phyloP scores from a whole-genome alignment of 2,797 vertebrate species.

The Steatocranus sp. region DNA sequence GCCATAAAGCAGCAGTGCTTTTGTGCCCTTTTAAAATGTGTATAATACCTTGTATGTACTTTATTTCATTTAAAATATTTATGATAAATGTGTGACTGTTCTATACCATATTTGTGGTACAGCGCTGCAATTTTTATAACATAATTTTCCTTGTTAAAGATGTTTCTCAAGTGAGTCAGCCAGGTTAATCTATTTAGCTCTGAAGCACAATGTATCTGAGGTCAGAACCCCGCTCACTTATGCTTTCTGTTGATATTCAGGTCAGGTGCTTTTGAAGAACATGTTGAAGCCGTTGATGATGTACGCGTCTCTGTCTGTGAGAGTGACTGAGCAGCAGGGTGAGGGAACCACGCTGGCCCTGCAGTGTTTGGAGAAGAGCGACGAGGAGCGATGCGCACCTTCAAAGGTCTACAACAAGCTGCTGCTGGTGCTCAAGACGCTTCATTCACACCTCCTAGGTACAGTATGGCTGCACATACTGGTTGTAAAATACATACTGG shows the following conservation, averaged over 20 bases:
- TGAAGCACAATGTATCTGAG: not conserved
- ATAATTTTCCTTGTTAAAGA: not conserved
- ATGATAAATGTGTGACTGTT: not conserved
- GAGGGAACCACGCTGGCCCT: conserved; percentile 74
- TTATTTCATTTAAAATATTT: not conserved
- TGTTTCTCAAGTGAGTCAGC: not conserved
- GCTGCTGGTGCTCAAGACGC: conserved; percentile 78
- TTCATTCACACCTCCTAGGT: conserved; percentile 87
- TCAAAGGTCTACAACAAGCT: conserved; percentile 86
- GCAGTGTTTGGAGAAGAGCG: conserved; percentile 61
- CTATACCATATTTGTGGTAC: not conserved
- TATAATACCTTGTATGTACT: not conserved
- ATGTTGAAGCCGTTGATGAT: conserved; percentile 85
- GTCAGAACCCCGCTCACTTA: not conserved
- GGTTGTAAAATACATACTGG: not conserved
- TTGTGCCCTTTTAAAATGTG: not conserved
- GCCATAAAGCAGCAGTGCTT: not conserved
- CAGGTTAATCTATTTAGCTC: not conserved
- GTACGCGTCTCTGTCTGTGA: conserved; percentile 75
- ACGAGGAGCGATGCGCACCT: conserved; percentile 75
- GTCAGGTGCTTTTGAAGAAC: conserved; percentile 85
- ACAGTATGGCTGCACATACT: not conserved
- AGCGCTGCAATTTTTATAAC: fast-evolving
- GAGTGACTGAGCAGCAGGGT: conserved; percentile 67
- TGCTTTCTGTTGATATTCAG: conserved; percentile 56